Conservation (phyloP, 2,888 invertebrate species). For the Pristionchus arcanus region DNA sequence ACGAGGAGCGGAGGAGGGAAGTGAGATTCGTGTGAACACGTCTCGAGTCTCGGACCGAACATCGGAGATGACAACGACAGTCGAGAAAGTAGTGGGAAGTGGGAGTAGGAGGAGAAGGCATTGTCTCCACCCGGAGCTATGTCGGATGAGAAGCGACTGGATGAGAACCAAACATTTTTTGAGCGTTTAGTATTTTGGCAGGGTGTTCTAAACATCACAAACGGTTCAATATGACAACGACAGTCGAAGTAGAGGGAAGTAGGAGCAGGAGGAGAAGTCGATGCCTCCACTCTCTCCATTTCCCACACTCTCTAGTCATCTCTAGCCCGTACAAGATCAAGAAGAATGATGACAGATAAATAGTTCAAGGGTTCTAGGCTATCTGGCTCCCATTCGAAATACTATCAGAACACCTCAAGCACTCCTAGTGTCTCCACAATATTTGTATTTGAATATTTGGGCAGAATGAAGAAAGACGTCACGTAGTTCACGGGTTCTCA, state of each 20-base stretch:
- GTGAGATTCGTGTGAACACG: conserved; percentile 27
- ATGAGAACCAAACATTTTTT: too few species aligned
- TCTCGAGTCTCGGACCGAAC: background rate
- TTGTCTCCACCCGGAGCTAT: background rate
- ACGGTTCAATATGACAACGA: background rate
- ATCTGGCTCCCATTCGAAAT: too few species aligned
- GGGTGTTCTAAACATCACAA: too few species aligned
- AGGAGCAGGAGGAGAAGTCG: background rate
- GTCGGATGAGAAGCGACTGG: too few species aligned
- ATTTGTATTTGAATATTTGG: too few species aligned
- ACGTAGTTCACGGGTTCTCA: background rate
- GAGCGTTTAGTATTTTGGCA: too few species aligned
- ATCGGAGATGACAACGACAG: background rate
- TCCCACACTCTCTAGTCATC: background rate
- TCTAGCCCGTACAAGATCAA: background rate
- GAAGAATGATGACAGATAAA: background rate
- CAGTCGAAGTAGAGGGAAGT: too few species aligned
- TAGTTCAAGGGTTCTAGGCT: too few species aligned
- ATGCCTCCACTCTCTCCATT: background rate
- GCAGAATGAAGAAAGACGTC: too few species aligned
- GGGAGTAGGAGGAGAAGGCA: background rate
- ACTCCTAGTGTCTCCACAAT: too few species aligned
- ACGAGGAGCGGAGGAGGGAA: background rate
- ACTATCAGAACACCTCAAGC: too few species aligned
- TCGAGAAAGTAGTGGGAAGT: background rate